Evolutionary conservation across 2,113 vertebrate genomes (phyloP), one percentile per base, ranked within the genome.

Genomic region (Boleophthalmus pectinirostris): DNA sequence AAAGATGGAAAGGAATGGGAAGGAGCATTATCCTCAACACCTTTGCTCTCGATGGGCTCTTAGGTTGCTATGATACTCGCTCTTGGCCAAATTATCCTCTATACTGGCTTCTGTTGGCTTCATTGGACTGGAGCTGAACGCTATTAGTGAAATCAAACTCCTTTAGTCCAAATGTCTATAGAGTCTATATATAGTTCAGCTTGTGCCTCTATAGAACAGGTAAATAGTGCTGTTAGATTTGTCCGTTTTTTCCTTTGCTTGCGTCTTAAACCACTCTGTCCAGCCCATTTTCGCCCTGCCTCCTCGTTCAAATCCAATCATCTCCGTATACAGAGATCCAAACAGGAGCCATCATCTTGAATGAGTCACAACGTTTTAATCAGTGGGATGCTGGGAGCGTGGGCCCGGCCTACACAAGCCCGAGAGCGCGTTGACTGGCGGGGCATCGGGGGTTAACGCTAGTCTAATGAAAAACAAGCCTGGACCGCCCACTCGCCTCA

Each of bases 401-500:
- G 10, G 12, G 23, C 23, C n/a, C 8, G 24, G 20, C 6, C 49
- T 74, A 75, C 79, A 72, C 21, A 46, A 14, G 14, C 10, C 54
- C 64, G 21, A 47, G 67, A 66, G 16, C 16, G 7, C 23, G 54
- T 68, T 82, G 73, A 89, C 70, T 85, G 87, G 77, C 81, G 80
- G 66, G 67, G n/a, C 3, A 46, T 23, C 60, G 15, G 86, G 85
- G 74, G 85, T 89, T 86, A 82, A 35, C 74, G 35, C 11, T 25
- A 49, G 61, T 82, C 46, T 74, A 54, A 85, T 88, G 75, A 84
- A 74, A 70, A 43, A 54, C 51, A 54, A 54, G 51, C 51, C 20
- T 21, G 16, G 51, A 66, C 70, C 45, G 35, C 70, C 70, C 73
- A 74, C 80, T 77, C 51, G 25, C 33, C 18, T 21, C 61, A 66